phyloP scores from a whole-genome alignment of 2,113 vertebrate species.

The Ranitomeya variabilis region DNA sequence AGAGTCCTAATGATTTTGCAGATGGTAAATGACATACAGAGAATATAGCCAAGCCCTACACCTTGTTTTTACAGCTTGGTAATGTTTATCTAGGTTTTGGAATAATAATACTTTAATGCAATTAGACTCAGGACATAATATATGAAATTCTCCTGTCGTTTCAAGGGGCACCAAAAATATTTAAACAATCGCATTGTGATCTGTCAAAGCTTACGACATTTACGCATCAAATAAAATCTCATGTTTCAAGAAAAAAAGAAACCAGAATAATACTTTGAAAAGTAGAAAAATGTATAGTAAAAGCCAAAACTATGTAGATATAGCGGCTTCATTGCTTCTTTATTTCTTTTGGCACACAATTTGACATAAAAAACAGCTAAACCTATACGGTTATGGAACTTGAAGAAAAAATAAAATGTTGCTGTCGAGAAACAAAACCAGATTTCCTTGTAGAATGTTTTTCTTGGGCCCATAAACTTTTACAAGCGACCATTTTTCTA shows the following conservation, averaged over 20 bases:
- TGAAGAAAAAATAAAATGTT: not conserved
- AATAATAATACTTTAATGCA: conserved; percentile 50
- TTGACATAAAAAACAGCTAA: conserved; percentile 13
- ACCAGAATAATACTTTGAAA: not conserved
- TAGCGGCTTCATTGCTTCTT: conserved; percentile 19
- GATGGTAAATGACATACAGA: conserved; percentile 6
- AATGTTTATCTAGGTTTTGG: conserved; percentile 38
- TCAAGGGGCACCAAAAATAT: conserved; percentile 16
- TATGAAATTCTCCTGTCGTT: conserved; percentile 27
- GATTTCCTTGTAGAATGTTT: conserved; percentile 28
- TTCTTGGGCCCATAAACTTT: not conserved
- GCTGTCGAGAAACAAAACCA: conserved; percentile 19
- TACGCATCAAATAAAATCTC: not conserved
- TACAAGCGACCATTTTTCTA: conserved; percentile 6
- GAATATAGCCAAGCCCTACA: not conserved
- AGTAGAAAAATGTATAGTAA: not conserved
- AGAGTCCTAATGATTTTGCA: conserved; percentile 11
- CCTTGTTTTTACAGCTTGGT: conserved; percentile 53
- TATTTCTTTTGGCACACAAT: conserved; percentile 4
- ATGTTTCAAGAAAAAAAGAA: not conserved
- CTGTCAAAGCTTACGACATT: not conserved
- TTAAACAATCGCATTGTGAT: conserved; percentile 42
- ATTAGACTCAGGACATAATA: conserved; percentile 26
- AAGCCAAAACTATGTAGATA: conserved; percentile 27
- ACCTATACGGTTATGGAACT: not conserved